Conservation (phyloP, 2,113 vertebrate species). For the Tupaia tana region DNA sequence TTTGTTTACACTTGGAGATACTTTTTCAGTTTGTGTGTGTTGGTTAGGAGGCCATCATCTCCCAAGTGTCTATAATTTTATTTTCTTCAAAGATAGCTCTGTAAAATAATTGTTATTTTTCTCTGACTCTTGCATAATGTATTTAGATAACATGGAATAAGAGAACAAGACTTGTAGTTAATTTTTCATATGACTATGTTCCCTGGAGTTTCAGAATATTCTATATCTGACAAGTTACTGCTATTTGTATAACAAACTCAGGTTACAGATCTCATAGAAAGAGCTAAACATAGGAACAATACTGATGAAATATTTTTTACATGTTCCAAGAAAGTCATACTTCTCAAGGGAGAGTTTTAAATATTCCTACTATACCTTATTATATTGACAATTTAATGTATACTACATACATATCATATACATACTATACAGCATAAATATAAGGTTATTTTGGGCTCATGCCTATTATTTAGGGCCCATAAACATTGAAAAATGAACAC, state of each 20-base stretch:
- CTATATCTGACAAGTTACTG: not conserved
- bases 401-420: not conserved
- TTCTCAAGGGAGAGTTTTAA: not conserved
- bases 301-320: not conserved
- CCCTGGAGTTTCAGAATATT: not conserved
- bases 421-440: not conserved
- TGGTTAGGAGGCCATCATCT: not conserved
- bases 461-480: not conserved
- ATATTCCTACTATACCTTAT: not conserved
- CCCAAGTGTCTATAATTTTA: too few species aligned
- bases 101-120: not conserved
- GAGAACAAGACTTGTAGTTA: not conserved
- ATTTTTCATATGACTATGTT: not conserved
- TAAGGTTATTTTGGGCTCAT: not conserved
- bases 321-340: not conserved
- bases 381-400: not conserved
- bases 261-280: not conserved
- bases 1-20: not conserved
- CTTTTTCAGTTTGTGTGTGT: not conserved
- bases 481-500: not conserved
- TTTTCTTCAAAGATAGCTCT: not conserved
- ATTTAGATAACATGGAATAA: not conserved
- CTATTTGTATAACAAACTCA: not conserved
- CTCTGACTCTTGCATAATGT: not conserved
- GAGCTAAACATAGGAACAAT: not conserved